These are phyloP conservation scores for Allobates femoralis DNA, from an alignment of 2,797 vertebrate species.

Conservation along the genomic window DNA sequence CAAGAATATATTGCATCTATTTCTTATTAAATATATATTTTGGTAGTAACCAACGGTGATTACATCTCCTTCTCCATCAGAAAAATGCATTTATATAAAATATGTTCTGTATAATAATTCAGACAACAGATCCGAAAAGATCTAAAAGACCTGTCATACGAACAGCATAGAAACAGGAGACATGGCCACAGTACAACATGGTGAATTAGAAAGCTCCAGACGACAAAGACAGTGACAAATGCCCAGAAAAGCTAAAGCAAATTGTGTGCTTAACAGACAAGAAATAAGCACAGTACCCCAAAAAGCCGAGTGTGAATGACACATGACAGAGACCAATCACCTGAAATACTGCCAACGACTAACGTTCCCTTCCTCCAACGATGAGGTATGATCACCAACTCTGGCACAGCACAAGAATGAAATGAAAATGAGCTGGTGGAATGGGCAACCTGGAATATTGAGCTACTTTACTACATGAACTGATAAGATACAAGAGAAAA, in stretches of 20 bases:
- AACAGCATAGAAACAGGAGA: neutral
- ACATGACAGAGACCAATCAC: constrained; percentile 76
- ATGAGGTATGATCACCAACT: constrained; percentile 78
- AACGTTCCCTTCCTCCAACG: constrained; percentile 78
- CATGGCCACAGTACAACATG: neutral
- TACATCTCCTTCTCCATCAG: too few relatives aligned
- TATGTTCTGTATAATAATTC: neutral
- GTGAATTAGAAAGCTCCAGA: neutral
- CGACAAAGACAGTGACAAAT: constrained; percentile 19
- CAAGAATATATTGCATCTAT: too few relatives aligned
- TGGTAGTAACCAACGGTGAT: too few relatives aligned
- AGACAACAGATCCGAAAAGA: neutral
- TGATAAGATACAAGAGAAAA: neutral
- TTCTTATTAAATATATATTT: too few relatives aligned
- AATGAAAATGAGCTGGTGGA: constrained; percentile 69
- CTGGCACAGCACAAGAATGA: constrained; percentile 80
- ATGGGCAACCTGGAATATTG: constrained; percentile 46
- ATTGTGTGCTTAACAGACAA: constrained; percentile 13
- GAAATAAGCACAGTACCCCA: constrained; percentile 68
- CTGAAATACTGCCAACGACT: constrained; percentile 82
- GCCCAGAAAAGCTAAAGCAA: neutral
- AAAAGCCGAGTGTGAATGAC: constrained; percentile 67
- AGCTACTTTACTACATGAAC: neutral
- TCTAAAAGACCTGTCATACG: neutral
- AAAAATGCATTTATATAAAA: neutral